Percentiles rank a stretch among this genome's conserved stretches.
Evolutionary conservation across 1,140 invertebrate genomes (phyloP).

Genomic region (Drosophila fuyamai): DNA sequence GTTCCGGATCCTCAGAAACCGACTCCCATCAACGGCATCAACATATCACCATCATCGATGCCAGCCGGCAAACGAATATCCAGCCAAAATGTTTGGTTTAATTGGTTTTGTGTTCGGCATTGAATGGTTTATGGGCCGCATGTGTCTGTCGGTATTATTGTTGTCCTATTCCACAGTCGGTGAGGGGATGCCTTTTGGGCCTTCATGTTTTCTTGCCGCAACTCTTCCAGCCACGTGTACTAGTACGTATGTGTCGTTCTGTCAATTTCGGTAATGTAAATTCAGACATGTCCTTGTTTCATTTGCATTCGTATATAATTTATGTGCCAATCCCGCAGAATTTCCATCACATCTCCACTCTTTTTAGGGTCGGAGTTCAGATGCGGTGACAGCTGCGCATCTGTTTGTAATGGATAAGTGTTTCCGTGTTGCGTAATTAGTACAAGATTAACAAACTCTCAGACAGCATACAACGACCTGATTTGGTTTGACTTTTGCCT

Average conservation of each 20-base stretch:
- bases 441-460: slow-evolving; percentile 10
- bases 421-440: slow-evolving; percentile 42
- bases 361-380: slow-evolving; percentile 18
- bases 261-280: slow-evolving; percentile 66
- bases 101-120: slow-evolving; percentile 75
- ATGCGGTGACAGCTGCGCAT: slow-evolving; percentile 32
- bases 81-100: slow-evolving; percentile 77
- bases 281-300: slow-evolving; percentile 56
- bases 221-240: slow-evolving; percentile 33
- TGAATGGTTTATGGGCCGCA: slow-evolving; percentile 64
- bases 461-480: not conserved
- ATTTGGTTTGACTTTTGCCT: not conserved
- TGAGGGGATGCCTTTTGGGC: slow-evolving; percentile 7
- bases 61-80: slow-evolving; percentile 59
- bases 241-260: slow-evolving; percentile 29
- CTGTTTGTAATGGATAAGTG: slow-evolving; percentile 35
- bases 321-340: slow-evolving; percentile 33
- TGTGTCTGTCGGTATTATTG: slow-evolving; percentile 37
- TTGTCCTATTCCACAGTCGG: slow-evolving; percentile 29
- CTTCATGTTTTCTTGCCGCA: slow-evolving; percentile 33
- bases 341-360: not conserved
- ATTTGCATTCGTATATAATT: slow-evolving; percentile 57
- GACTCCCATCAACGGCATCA: slow-evolving; percentile 24
- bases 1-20: slow-evolving; percentile 11
- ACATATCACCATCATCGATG: slow-evolving; percentile 50